Evolutionary conservation across 37 sponge, comb jelly and placozoan species (phyloP).

Genomic region (Lycopodina hypogea): DNA sequence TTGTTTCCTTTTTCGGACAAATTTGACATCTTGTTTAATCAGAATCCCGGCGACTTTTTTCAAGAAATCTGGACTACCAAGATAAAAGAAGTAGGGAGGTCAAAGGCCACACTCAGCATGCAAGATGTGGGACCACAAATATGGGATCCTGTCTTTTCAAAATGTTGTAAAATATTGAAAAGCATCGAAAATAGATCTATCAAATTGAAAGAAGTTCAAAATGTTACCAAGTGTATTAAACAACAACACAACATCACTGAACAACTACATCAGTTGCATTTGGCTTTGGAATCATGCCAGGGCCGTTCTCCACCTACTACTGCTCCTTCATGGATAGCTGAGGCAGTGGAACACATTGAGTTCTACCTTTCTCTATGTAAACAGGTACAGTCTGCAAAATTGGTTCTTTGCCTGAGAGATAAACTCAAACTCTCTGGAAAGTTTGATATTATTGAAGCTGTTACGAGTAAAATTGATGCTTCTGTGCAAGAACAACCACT

Average conservation of each 20-base stretch:
- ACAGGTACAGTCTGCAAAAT: conserved; percentile 19
- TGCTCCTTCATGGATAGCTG: neutral
- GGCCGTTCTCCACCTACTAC: too few species aligned
- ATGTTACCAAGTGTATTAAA: neutral
- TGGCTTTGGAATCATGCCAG: conserved; percentile 5
- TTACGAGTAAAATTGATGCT: conserved; percentile 9
- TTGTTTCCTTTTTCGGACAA: neutral
- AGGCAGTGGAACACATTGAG: neutral
- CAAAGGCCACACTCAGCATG: neutral
- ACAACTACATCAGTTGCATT: neutral
- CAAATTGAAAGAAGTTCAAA: conserved; percentile 5
- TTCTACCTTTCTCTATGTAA: conserved; percentile 9
- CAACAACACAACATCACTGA: neutral
- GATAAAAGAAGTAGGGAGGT: neutral
- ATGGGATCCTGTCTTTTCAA: conserved; percentile 25
- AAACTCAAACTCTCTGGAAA: conserved; percentile 25
- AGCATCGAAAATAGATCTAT: conserved; percentile 7
- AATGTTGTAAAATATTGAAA: conserved; percentile 21
- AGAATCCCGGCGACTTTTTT: conserved; percentile 9
- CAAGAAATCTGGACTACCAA: neutral
- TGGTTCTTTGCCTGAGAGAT: conserved; percentile 15
- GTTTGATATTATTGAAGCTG: conserved; percentile 37
- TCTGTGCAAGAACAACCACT: conserved; percentile 46
- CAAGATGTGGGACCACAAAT: conserved; percentile 11
- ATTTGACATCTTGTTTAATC: conserved; percentile 11